phyloP scores from a whole-genome alignment of 2,113 vertebrate species.

The Stomatorhinus ivindoensis region DNA sequence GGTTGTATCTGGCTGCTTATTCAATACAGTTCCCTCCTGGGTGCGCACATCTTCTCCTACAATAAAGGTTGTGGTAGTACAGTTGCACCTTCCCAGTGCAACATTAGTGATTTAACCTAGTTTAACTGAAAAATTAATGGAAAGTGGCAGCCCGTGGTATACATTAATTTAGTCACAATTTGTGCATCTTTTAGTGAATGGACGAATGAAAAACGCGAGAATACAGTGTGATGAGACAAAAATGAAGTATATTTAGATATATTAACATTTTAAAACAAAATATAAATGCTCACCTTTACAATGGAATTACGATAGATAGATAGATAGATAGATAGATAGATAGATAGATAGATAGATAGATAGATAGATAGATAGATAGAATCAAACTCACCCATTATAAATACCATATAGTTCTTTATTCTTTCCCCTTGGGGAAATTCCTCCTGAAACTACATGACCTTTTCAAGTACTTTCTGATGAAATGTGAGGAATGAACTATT shows the following conservation, averaged over 20 bases:
- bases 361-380: not conserved
- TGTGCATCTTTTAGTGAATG: not conserved
- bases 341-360: not conserved
- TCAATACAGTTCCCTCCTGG: not conserved
- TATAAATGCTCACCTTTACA: not conserved
- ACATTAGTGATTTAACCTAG: not conserved
- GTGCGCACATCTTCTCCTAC: not conserved
- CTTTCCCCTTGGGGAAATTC: not conserved
- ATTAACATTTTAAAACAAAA: not conserved
- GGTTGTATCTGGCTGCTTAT: not conserved
- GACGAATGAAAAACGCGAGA: conserved; percentile 26
- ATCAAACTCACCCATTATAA: not conserved
- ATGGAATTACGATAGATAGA: not conserved
- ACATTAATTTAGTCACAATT: not conserved
- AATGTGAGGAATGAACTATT: not conserved
- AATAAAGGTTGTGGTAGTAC: not conserved
- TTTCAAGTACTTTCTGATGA: not conserved
- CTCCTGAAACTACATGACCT: not conserved
- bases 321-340: not conserved
- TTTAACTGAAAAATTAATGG: not conserved
- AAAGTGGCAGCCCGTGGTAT: not conserved
- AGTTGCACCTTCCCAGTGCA: not conserved
- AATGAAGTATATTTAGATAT: not conserved
- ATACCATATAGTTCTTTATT: not conserved
- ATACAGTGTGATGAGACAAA: conserved; percentile 20